phyloP scores from a whole-genome alignment of 2,797 vertebrate genomes.

The Microhierax caerulescens region DNA sequence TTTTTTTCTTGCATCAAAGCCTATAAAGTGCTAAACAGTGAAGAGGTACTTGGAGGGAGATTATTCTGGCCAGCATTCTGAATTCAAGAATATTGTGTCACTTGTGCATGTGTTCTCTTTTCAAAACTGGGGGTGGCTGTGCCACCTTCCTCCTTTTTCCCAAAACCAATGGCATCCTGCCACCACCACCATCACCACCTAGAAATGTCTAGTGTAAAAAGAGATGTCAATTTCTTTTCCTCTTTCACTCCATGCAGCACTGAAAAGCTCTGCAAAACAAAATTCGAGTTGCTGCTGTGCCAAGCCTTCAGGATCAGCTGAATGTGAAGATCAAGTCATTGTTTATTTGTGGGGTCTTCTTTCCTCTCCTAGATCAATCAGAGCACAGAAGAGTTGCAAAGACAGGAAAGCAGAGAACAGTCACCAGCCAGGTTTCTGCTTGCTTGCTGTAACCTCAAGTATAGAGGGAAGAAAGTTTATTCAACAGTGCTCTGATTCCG shows the following conservation, averaged over 20 bases:
- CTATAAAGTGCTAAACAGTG: not conserved
- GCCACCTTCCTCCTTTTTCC: not conserved
- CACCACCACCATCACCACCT: not conserved
- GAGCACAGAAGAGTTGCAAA: not conserved
- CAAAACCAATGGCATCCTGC: not conserved
- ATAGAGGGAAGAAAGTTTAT: not conserved
- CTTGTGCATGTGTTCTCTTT: not conserved
- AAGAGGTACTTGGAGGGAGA: not conserved
- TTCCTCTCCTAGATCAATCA: not conserved
- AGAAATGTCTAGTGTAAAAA: not conserved
- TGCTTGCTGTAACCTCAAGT: not conserved
- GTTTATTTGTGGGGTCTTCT: not conserved
- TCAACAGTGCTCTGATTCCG: not conserved
- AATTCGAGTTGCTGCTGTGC: not conserved
- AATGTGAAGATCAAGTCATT: not conserved
- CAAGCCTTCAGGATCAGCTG: not conserved
- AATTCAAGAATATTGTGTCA: not conserved
- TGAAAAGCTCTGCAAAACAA: not conserved
- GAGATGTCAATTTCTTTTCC: not conserved
- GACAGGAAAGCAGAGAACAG: not conserved
- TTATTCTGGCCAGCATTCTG: not conserved
- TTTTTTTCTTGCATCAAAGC: not conserved
- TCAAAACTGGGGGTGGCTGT: not conserved
- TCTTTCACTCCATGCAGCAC: not conserved
- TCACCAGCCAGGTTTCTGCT: not conserved